phyloP scores from a whole-genome alignment of 2,797 vertebrate genomes.

The Cheirogaleus major region DNA sequence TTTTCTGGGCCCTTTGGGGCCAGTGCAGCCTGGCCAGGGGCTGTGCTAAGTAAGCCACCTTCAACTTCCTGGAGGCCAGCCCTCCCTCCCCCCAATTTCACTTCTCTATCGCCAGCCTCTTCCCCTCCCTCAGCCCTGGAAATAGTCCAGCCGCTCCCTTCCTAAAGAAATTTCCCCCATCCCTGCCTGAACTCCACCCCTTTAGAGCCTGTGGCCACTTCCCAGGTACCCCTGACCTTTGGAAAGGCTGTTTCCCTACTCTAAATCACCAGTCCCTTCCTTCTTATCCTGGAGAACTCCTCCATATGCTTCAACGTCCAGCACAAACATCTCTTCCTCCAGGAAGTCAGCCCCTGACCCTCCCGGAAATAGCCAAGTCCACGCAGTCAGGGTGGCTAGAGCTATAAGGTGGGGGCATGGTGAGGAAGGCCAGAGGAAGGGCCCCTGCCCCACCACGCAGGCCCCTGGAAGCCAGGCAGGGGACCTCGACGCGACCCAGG shows the following conservation, averaged over 20 bases:
- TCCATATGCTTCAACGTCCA: not conserved
- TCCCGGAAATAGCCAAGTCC: not conserved
- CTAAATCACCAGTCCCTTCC: not conserved
- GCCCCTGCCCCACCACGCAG: not conserved
- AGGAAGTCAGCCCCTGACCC: not conserved
- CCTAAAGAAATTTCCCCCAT: not conserved
- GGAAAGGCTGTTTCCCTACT: not conserved
- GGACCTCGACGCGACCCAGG: not conserved
- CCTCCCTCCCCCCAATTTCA: not conserved
- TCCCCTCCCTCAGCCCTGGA: not conserved
- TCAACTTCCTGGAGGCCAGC: not conserved
- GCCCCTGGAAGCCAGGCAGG: not conserved
- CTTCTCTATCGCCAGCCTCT: not conserved
- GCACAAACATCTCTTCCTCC: not conserved
- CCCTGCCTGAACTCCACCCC: not conserved
- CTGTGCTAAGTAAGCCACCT: not conserved
- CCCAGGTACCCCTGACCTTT: not conserved
- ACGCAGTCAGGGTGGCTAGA: not conserved
- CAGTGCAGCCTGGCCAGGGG: not conserved
- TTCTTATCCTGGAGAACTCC: not conserved
- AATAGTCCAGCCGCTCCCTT: not conserved
- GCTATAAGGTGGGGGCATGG: not conserved
- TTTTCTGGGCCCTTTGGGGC: not conserved
- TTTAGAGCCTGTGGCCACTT: not conserved
- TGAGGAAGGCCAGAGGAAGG: not conserved